Percentiles rank a stretch among this genome's conserved stretches.
Conservation (phyloP, 2,797 vertebrate genomes). For the Chrysocyon brachyurus region DNA sequence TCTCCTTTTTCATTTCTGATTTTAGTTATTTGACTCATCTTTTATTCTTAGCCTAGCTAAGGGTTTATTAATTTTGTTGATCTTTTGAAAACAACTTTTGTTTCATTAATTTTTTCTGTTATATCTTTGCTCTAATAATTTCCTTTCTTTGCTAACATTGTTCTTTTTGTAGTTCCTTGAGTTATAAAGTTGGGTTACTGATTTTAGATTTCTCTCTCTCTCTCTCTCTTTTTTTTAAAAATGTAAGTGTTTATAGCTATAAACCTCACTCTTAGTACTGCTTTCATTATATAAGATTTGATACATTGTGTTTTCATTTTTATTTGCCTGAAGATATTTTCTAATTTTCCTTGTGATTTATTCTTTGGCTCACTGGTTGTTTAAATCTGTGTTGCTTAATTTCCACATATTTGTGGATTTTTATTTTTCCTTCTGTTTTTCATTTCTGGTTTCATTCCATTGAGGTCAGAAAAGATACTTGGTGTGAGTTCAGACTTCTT, state of each 20-base stretch:
- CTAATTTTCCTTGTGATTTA: not conserved
- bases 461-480: constrained; percentile 32
- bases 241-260: not conserved
- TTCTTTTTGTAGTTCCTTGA: not conserved
- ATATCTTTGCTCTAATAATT: not conserved
- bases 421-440: not conserved
- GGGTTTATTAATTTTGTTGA: not conserved
- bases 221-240: not conserved
- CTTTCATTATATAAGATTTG: not conserved
- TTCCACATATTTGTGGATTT: constrained; percentile 26
- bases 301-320: not conserved
- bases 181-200: not conserved
- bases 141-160: not conserved
- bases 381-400: constrained; percentile 17
- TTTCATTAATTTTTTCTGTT: not conserved
- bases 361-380: not conserved
- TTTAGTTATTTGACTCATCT: not conserved
- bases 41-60: not conserved
- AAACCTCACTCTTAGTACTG: not conserved
- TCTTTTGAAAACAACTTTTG: not conserved
- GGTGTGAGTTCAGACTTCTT: not conserved
- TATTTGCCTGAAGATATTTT: not conserved
- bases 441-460: not conserved
- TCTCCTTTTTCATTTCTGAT: not conserved
- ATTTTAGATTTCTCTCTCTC: not conserved